These are phyloP conservation scores for Enteromius treurensis DNA, from an alignment of 2,797 vertebrate species.

Conservation along the genomic window DNA sequence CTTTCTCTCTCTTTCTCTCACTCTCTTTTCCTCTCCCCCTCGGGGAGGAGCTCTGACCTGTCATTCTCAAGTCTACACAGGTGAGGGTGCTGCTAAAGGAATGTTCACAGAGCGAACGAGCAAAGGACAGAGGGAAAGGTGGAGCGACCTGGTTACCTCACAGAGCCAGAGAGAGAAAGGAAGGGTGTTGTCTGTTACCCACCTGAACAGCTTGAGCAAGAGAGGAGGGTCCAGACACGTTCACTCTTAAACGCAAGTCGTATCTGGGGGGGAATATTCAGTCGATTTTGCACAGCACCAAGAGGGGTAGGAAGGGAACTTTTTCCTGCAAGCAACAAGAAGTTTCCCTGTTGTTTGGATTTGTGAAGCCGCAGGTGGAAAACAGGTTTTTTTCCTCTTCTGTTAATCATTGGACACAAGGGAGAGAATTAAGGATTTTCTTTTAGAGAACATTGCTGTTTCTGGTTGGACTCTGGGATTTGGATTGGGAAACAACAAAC, in stretches of 20 bases:
- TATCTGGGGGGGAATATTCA: slow-evolving; percentile 19
- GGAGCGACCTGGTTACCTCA: slow-evolving; percentile 29
- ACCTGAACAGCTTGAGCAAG: slow-evolving; percentile 34
- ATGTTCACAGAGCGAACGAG: slow-evolving; percentile 68
- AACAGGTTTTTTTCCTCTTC: slow-evolving; percentile 10
- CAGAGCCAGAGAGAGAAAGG: slow-evolving; percentile 47
- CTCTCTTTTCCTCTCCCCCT: slow-evolving; percentile 17
- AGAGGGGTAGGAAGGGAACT: background rate
- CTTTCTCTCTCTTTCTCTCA: slow-evolving; percentile 9
- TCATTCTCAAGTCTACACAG: slow-evolving; percentile 82
- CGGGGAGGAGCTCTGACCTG: slow-evolving; percentile 18
- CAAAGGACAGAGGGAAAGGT: slow-evolving; percentile 23
- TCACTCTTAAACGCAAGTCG: slow-evolving; percentile 26
- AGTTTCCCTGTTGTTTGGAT: slow-evolving; percentile 18
- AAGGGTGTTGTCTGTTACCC: slow-evolving; percentile 44
- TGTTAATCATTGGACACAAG: slow-evolving; percentile 25
- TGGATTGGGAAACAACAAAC: slow-evolving; percentile 61
- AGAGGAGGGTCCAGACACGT: slow-evolving; percentile 45
- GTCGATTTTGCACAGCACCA: slow-evolving; percentile 10
- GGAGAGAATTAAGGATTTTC: slow-evolving; percentile 42
- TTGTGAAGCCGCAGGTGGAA: slow-evolving; percentile 27
- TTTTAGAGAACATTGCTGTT: slow-evolving; percentile 42
- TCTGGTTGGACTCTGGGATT: slow-evolving; percentile 65
- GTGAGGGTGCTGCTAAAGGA: slow-evolving; percentile 78
- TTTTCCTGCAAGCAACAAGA: slow-evolving; percentile 10